phyloP scores from a whole-genome alignment of 1,140 invertebrate species.

The Steinernema feltiae region DNA sequence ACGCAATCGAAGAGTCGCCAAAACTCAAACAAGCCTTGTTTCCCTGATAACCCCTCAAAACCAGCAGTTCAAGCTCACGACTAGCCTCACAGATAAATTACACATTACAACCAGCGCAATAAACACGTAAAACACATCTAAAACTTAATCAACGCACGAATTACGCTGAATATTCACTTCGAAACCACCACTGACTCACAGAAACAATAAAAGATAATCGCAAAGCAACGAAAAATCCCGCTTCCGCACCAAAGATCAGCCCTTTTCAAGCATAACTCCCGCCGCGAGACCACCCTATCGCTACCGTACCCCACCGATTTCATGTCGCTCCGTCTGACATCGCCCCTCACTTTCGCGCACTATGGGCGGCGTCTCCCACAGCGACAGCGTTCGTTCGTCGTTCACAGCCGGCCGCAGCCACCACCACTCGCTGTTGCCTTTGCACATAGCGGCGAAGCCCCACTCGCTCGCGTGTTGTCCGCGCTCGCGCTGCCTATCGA shows the following conservation, averaged over 20 bases:
- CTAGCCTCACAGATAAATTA: no score
- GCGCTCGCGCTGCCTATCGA: not conserved
- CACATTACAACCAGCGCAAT: no score
- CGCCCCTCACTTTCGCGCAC: not conserved
- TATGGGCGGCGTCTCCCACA: not conserved
- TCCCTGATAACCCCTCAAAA: no score
- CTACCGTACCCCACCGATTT: not conserved
- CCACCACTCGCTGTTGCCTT: not conserved
- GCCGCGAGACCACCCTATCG: not conserved
- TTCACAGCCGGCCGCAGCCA: no score
- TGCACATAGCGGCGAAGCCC: not conserved
- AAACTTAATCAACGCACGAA: no score
- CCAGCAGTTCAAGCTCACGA: no score
- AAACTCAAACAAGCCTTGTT: no score
- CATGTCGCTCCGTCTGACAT: not conserved
- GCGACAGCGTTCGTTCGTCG: not conserved
- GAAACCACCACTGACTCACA: no score
- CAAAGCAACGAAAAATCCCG: not conserved
- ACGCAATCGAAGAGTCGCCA: no score
- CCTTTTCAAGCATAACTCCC: not conserved
- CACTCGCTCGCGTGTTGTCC: not conserved
- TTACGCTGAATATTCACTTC: no score
- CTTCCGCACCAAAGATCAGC: not conserved
- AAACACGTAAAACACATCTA: no score
- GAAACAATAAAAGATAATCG: conserved; percentile 10